Evolutionary conservation across 92 coral and sea anemone genomes (phyloP), one percentile per base, ranked within the genome.

Genomic region (Anthopleura xanthogrammica): DNA sequence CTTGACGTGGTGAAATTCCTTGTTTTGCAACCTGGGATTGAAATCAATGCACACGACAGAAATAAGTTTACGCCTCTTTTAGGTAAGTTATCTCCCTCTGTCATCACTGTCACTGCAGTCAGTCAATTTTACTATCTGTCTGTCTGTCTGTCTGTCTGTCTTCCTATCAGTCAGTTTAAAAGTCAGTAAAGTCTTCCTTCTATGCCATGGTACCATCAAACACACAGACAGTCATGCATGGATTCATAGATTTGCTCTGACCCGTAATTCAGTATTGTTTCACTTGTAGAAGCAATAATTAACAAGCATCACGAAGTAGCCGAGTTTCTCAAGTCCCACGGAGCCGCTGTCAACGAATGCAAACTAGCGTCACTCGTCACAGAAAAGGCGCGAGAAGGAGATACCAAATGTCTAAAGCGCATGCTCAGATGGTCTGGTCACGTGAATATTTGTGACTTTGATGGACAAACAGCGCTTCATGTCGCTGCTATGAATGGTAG

Each of bases 1-100:
- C 92, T 95, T 78, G 98, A 95, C 77, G 89, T 95, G 52, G 95
- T 94, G 13, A 95, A 94, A 79, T 95, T 95, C 83, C 89, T 95
- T 23, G 83, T 95, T 22, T 87, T 90, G 60, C 98, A 94, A 72
- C 96, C 98, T 36, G 98, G 98, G 72, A 90, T 89, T 16, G 87
- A 94, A 77, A 85, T 95, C 43, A 95, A 95, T 43, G 98, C 93
- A 11, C 89, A 85, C 66, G 98, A 95, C 54, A 90, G 75, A 80
- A 87, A 89, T 50, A 88, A 89, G 76, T 79, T 88, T 71, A 94
- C 98, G 2, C 92, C 98, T 40, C 91, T 95, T 60, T 90, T 92
- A 66, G 98, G 98, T 95, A 89, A 41, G 80, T 7, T 70, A 13
- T 70, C 41, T 70, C 24, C 8, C 42, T 24, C 42, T 70, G 5